These are phyloP conservation scores for Campoletis raptor DNA, from an alignment of 2,888 invertebrate species.

Conservation along the genomic window DNA sequence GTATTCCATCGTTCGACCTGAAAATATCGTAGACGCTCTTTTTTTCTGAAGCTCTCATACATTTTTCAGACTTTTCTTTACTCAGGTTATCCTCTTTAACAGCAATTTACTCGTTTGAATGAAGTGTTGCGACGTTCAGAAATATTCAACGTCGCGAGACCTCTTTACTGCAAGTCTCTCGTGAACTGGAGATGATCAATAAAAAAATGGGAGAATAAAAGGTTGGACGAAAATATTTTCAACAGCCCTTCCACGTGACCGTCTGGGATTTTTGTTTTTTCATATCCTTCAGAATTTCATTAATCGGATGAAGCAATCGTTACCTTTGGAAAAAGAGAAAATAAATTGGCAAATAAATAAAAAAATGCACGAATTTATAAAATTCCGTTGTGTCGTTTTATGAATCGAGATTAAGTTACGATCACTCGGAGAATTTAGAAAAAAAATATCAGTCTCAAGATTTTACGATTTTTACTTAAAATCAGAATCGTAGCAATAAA, in stretches of 20 bases:
- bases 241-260: not conserved
- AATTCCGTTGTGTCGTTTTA: not conserved
- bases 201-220: conserved; percentile 10
- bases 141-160: conserved; percentile 15
- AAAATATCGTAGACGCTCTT: not conserved
- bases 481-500: not conserved
- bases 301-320: not conserved
- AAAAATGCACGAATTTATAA: not conserved
- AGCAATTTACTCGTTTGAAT: conserved; percentile 28
- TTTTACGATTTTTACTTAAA: not conserved
- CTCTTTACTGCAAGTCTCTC: not conserved
- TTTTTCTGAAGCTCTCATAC: not conserved
- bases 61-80: conserved; percentile 5
- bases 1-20: not conserved
- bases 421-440: not conserved
- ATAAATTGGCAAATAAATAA: not conserved
- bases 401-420: not conserved
- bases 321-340: not conserved
- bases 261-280: not conserved
- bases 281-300: not conserved
- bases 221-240: not conserved
- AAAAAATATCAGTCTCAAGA: not conserved
- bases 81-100: conserved; percentile 32
- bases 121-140: conserved; percentile 5
- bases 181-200: not conserved